Percentiles rank a stretch among this genome's conserved stretches.
Evolutionary conservation across 2,888 invertebrate species (phyloP).

Genomic region (Alloplasta piceator): DNA sequence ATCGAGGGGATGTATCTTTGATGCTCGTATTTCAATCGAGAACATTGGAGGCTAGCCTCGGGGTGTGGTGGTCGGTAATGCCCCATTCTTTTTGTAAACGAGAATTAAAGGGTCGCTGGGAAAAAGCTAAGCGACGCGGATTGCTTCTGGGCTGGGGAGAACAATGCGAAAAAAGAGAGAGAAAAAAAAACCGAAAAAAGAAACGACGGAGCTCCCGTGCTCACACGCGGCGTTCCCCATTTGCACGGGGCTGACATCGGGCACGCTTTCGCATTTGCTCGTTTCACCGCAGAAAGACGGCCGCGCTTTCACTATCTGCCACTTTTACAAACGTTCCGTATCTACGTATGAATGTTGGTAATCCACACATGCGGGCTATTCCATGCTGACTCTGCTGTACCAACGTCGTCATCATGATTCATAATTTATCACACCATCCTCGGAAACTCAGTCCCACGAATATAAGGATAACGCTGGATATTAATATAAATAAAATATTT

Average conservation of each 20-base stretch:
- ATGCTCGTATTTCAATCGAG: too few species aligned
- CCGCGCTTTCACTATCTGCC: conserved; percentile 29
- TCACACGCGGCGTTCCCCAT: conserved; percentile 43
- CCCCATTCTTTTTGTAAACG: too few species aligned
- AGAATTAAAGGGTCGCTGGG: conserved; percentile 15
- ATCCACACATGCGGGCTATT: not conserved
- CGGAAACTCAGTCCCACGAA: too few species aligned
- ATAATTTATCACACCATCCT: too few species aligned
- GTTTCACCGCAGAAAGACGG: conserved; percentile 43
- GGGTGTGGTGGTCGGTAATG: too few species aligned
- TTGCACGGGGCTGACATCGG: conserved; percentile 31
- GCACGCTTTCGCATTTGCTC: conserved; percentile 31
- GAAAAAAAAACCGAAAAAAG: not conserved
- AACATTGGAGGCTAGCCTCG: too few species aligned
- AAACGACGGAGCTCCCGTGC: conserved; percentile 28
- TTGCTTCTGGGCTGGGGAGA: conserved; percentile 34
- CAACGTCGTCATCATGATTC: too few species aligned
- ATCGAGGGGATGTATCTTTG: too few species aligned
- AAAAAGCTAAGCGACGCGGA: conserved; percentile 40
- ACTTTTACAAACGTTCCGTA: conserved; percentile 39
- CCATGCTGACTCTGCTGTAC: not conserved
- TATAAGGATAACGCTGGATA: too few species aligned
- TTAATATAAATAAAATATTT: too few species aligned
- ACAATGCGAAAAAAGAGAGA: conserved; percentile 22
- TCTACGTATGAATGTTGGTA: conserved; percentile 31